A percentile compares a stretch with the other conserved stretches of the same genome.
Evolutionary conservation across 2,888 invertebrate genomes (phyloP).

Genomic region (Amiota mariae): DNA sequence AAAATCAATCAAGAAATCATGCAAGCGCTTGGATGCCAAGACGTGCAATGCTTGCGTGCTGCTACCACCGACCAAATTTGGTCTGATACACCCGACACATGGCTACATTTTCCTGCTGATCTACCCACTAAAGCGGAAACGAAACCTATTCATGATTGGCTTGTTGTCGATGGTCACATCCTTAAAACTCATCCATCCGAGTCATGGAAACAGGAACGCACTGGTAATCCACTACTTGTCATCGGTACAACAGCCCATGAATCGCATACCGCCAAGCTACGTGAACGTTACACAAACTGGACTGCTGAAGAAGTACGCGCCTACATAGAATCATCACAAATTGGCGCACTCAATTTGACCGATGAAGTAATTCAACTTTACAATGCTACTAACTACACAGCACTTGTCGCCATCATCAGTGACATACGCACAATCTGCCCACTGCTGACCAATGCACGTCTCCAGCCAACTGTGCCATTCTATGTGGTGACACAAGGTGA

Average conservation of each 20-base stretch:
- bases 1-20: constrained; percentile 78
- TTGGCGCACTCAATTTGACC: constrained; percentile 79
- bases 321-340: constrained; percentile 76
- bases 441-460: constrained; percentile 79
- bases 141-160: constrained; percentile 81
- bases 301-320: constrained; percentile 79
- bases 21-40: constrained; percentile 75
- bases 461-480: constrained; percentile 80
- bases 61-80: constrained; percentile 77
- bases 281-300: constrained; percentile 79
- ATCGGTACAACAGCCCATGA: constrained; percentile 85
- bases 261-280: constrained; percentile 78
- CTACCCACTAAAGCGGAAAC: constrained; percentile 76
- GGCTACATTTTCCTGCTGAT: constrained; percentile 78
- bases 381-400: constrained; percentile 80
- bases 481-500: constrained; percentile 82
- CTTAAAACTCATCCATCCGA: constrained; percentile 80
- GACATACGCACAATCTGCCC: constrained; percentile 88
- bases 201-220: constrained; percentile 76
- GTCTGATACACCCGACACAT: constrained; percentile 81
- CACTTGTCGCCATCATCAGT: constrained; percentile 83
- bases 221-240: constrained; percentile 76
- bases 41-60: constrained; percentile 77
- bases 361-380: constrained; percentile 79
- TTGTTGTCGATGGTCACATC: constrained; percentile 83